Percentiles rank a stretch among this genome's conserved stretches.
Evolutionary conservation across 2,797 vertebrate species (phyloP).

Genomic region (Fratercula arctica): DNA sequence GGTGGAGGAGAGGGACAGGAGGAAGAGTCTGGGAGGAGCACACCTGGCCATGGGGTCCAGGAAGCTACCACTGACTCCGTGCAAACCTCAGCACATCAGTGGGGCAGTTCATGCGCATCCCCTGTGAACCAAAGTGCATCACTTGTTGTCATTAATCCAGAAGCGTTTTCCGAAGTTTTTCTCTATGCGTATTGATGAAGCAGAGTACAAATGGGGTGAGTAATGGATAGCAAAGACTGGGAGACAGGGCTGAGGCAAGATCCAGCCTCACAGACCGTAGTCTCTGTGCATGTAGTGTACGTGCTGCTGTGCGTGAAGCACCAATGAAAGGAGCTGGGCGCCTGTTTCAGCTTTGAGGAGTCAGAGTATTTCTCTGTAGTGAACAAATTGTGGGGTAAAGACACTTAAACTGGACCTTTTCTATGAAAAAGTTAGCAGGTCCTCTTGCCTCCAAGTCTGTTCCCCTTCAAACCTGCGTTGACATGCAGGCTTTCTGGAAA

Average conservation of each 20-base stretch:
- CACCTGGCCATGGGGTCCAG: fast-evolving
- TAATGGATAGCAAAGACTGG: neutral
- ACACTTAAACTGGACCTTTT: neutral
- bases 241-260: neutral
- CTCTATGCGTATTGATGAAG: neutral
- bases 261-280: neutral
- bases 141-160: neutral
- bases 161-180: neutral
- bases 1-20: neutral
- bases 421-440: neutral
- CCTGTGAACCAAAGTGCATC: neutral
- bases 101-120: neutral
- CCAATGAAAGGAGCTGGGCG: neutral
- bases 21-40: neutral
- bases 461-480: neutral
- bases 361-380: neutral
- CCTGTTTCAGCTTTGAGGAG: neutral
- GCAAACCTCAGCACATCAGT: neutral
- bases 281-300: fast-evolving
- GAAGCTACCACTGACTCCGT: neutral
- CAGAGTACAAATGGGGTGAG: neutral
- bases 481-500: neutral
- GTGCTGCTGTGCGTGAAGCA: neutral
- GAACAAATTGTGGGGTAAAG: neutral
- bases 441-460: neutral